Conservation (phyloP, 2,113 vertebrate species). For the Arothron firmamentum region DNA sequence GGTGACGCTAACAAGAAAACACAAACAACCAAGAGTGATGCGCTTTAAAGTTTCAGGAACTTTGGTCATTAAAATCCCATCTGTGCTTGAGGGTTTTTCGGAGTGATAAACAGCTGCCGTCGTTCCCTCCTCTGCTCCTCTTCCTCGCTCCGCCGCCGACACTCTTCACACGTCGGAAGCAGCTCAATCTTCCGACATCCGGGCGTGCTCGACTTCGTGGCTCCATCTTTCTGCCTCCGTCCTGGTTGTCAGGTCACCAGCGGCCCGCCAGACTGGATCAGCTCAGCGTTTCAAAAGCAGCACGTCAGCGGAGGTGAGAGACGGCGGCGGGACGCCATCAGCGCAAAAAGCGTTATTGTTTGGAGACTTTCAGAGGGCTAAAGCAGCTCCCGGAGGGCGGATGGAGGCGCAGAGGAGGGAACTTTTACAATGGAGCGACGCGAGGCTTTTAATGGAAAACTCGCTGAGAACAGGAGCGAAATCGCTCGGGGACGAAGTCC, state of each 20-base stretch:
- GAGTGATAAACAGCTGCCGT: constrained; percentile 44
- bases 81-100: constrained; percentile 16
- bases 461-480: not conserved
- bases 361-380: not conserved
- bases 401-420: not conserved
- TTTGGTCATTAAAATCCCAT: constrained; percentile 50
- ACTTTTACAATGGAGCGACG: constrained; percentile 16
- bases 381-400: not conserved
- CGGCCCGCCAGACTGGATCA: constrained; percentile 3
- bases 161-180: constrained; percentile 11
- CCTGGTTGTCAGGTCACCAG: not conserved
- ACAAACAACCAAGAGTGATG: not conserved
- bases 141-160: not conserved
- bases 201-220: not conserved
- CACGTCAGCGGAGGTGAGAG: not conserved
- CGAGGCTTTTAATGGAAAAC: not conserved
- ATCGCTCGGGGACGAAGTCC: not conserved
- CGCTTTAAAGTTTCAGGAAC: constrained; percentile 20
- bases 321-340: not conserved
- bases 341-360: not conserved
- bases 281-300: not conserved
- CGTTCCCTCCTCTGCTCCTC: constrained; percentile 8
- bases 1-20: not conserved
- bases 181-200: constrained; percentile 11
- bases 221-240: constrained; percentile 5